Evolutionary conservation across 2,888 invertebrate species (phyloP).

Genomic region (Synanthedon andrenaeformis): DNA sequence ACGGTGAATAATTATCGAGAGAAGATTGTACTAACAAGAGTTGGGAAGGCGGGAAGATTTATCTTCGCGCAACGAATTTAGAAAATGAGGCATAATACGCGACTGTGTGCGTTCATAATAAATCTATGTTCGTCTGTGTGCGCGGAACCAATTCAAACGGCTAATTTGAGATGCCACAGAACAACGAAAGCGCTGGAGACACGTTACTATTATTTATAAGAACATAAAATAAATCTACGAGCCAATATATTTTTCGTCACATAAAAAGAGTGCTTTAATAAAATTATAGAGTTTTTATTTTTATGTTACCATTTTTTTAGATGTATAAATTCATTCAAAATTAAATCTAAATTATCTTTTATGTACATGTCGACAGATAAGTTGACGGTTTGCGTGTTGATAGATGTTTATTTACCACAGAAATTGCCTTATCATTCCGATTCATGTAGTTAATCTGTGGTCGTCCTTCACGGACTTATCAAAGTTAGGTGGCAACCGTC

Average conservation of each 20-base stretch:
- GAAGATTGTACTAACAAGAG: constrained; percentile 64
- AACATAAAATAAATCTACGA: no score
- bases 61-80: constrained; percentile 67
- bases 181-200: constrained; percentile 21
- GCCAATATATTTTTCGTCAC: background rate
- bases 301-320: no score
- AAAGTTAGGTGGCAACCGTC: no score
- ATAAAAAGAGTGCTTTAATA: constrained; percentile 5
- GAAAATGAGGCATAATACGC: constrained; percentile 63
- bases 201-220: constrained; percentile 16
- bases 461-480: no score
- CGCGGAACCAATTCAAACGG: constrained; percentile 46
- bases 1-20: constrained; percentile 55
- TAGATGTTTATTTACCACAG: no score
- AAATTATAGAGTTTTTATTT: no score
- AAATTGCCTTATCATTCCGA: no score
- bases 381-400: no score
- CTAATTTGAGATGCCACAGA: constrained; percentile 49
- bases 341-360: no score
- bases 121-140: constrained; percentile 31
- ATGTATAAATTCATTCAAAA: no score
- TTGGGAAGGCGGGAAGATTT: constrained; percentile 55
- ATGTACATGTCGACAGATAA: no score
- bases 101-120: constrained; percentile 22
- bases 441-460: no score